A percentile compares a stretch with the other conserved stretches of the same genome.
Evolutionary conservation across 2,797 vertebrate genomes (phyloP).

Genomic region (Urosaurus nigricauda): DNA sequence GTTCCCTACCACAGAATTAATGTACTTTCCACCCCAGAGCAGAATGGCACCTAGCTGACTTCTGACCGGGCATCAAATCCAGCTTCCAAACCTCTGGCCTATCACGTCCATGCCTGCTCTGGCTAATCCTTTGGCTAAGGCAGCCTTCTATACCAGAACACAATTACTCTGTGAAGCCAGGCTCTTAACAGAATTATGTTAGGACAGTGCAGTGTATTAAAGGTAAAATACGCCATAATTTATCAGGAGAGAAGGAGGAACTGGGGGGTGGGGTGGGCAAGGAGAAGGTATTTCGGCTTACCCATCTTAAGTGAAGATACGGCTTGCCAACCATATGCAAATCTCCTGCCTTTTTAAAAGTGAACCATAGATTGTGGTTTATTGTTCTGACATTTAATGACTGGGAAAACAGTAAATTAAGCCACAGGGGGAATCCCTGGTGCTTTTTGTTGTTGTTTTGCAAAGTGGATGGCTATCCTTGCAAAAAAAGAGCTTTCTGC

Average conservation of each 20-base stretch:
- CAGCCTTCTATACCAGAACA: conserved; percentile 62
- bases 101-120: background rate
- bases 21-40: background rate
- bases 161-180: conserved; percentile 75
- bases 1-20: background rate
- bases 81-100: background rate
- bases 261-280: background rate
- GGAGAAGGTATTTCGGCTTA: conserved; percentile 61
- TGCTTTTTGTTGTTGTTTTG: conserved; percentile 42
- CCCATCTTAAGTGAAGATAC: conserved; percentile 71
- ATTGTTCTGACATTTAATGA: conserved; percentile 76
- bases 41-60: accelerated
- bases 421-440: conserved; percentile 66
- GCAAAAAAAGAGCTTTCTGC: conserved; percentile 52
- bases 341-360: conserved; percentile 63
- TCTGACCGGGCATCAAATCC: too few species aligned
- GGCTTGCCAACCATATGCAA: conserved; percentile 61
- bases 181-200: conserved; percentile 72
- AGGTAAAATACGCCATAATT: conserved; percentile 69
- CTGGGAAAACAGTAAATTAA: conserved; percentile 75
- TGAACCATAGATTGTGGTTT: conserved; percentile 75
- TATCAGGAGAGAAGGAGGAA: conserved; percentile 16
- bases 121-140: conserved; percentile 56
- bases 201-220: conserved; percentile 77
- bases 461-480: conserved; percentile 60